Conservation (phyloP, 92 coral and sea anemone species). For the Bergia sp. region DNA sequence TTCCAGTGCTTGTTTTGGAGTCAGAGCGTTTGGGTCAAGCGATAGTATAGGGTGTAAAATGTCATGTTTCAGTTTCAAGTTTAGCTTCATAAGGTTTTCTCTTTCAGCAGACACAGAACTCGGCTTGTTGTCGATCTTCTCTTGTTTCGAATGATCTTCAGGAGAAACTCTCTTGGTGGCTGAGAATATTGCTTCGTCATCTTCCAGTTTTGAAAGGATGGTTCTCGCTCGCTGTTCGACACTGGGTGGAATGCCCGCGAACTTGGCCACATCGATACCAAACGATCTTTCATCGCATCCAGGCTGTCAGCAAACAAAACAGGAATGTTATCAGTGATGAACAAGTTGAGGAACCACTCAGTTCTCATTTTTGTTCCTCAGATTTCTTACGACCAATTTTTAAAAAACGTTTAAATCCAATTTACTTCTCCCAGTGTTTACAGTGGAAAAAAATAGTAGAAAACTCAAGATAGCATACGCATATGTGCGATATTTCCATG, state of each 20-base stretch:
- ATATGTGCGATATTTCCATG: too few species aligned
- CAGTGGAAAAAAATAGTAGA: too few species aligned
- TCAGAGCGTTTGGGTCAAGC: slow-evolving; percentile 57
- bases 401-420: too few species aligned
- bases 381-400: too few species aligned
- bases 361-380: neutral
- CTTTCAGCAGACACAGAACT: neutral
- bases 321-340: neutral
- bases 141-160: neutral
- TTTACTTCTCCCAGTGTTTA: too few species aligned
- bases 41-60: slow-evolving; percentile 46
- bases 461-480: too few species aligned
- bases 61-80: slow-evolving; percentile 37
- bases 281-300: slow-evolving; percentile 76
- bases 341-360: neutral
- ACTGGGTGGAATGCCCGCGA: slow-evolving; percentile 72
- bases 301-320: slow-evolving; percentile 46
- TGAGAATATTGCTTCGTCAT: slow-evolving; percentile 37
- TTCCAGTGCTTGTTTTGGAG: slow-evolving; percentile 66
- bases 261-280: slow-evolving; percentile 85
- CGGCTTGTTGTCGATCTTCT: neutral
- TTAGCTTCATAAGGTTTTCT: neutral
- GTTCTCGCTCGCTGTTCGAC: slow-evolving; percentile 80
- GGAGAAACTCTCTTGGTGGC: neutral
- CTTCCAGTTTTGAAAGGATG: slow-evolving; percentile 61